A percentile compares a stretch with the other conserved stretches of the same genome.
Conservation (phyloP, 2,888 invertebrate species). For the Cetonia aurata region DNA sequence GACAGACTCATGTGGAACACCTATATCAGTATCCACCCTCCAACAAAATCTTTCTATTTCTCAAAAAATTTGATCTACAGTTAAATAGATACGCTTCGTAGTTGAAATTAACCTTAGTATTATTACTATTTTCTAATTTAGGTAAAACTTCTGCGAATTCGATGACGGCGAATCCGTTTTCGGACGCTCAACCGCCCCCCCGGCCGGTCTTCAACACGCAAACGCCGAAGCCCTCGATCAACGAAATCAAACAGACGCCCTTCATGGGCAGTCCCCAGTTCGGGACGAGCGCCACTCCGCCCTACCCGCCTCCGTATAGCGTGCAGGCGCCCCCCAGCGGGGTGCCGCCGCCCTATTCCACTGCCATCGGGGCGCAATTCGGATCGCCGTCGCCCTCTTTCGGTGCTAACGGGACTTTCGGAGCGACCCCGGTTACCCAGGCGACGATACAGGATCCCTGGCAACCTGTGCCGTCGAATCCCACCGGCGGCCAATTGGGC, state of each 20-base stretch:
- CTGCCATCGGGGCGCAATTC: conserved; percentile 44
- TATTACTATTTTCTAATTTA: conserved; percentile 38
- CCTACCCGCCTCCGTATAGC: conserved; percentile 45
- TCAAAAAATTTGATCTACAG: no score
- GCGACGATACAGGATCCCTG: conserved; percentile 62
- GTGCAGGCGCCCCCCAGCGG: conserved; percentile 43
- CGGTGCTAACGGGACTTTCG: conserved; percentile 53
- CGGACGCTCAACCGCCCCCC: conserved; percentile 57
- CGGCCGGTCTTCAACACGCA: conserved; percentile 66
- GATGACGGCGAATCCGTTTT: conserved; percentile 68
- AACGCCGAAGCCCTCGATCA: conserved; percentile 80
- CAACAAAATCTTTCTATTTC: no score
- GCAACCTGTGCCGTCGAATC: conserved; percentile 63
- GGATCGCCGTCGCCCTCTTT: conserved; percentile 49
- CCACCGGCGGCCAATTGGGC: conserved; percentile 58
- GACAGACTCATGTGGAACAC: no score
- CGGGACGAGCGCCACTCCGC: conserved; percentile 47
- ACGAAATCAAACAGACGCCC: conserved; percentile 77
- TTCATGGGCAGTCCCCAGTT: conserved; percentile 52
- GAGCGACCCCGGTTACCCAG: conserved; percentile 47
- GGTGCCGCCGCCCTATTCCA: conserved; percentile 34
- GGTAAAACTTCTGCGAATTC: conserved; percentile 55
- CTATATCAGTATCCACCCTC: no score
- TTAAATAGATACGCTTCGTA: no score
- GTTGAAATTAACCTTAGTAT: no score